phyloP scores from a whole-genome alignment of 2,797 vertebrate genomes.

The Sardinella longiceps region DNA sequence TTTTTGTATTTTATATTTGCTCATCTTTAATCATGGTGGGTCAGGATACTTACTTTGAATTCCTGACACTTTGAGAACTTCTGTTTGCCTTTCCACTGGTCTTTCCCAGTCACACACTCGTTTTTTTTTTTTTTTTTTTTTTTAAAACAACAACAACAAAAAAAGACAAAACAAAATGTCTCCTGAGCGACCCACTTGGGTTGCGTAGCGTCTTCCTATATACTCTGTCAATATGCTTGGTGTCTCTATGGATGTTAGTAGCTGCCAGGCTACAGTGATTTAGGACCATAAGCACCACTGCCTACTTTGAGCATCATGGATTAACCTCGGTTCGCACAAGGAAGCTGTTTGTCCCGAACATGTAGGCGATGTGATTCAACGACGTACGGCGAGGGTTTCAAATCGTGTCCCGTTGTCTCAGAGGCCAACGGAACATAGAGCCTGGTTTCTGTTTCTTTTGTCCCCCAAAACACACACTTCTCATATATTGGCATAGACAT shows the following conservation, averaged over 20 bases:
- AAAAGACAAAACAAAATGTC: neutral
- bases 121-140: constrained; percentile 22
- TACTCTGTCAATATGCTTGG: constrained; percentile 30
- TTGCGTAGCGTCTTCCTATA: constrained; percentile 53
- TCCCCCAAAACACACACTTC: neutral
- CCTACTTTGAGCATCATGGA: neutral
- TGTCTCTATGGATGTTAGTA: constrained; percentile 19
- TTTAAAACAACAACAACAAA: constrained; percentile 9
- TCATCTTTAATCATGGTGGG: neutral
- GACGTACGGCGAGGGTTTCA: neutral
- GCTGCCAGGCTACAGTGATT: constrained; percentile 28
- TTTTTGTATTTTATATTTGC: constrained; percentile 13
- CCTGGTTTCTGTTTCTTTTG: constrained; percentile 8
- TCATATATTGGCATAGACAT: neutral
- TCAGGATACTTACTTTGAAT: neutral
- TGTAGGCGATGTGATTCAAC: neutral
- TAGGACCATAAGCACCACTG: constrained; percentile 16
- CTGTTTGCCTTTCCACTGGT: constrained; percentile 27
- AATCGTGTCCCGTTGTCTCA: neutral
- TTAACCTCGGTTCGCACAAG: neutral
- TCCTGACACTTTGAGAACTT: constrained; percentile 4
- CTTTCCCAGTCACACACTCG: constrained; percentile 8
- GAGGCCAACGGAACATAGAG: neutral
- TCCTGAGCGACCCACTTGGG: neutral
- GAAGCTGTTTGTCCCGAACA: neutral